Conservation (phyloP, 1,140 invertebrate species). For the Drosophila repletoides region DNA sequence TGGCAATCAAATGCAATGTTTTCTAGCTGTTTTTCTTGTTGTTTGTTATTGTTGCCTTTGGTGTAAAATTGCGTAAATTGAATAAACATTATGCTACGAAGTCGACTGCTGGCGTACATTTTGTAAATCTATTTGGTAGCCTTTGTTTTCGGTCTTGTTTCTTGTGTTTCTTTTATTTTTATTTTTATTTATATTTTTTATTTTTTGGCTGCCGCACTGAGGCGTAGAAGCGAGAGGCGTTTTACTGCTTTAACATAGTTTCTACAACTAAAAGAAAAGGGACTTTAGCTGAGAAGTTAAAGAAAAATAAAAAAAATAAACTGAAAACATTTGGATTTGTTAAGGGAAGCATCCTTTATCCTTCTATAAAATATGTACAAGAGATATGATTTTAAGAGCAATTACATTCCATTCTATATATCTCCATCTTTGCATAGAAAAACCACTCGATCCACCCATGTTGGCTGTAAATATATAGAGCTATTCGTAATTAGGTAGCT, state of each 20-base stretch:
- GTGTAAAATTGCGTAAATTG: slow-evolving; percentile 76
- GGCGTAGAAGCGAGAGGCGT: slow-evolving; percentile 50
- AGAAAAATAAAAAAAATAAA: neutral
- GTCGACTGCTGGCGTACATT: slow-evolving; percentile 52
- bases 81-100: slow-evolving; percentile 70
- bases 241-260: too few species aligned
- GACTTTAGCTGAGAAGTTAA: slow-evolving; percentile 8
- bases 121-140: slow-evolving; percentile 59
- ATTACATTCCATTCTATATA: too few species aligned
- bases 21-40: slow-evolving; percentile 21
- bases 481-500: slow-evolving; percentile 65
- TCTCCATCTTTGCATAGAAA: too few species aligned
- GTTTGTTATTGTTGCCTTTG: slow-evolving; percentile 30
- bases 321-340: too few species aligned
- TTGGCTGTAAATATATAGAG: slow-evolving; percentile 51
- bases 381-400: too few species aligned
- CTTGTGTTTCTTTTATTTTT: slow-evolving; percentile 1
- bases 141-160: slow-evolving; percentile 50
- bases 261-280: too few species aligned
- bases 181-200: neutral
- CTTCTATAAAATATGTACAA: neutral
- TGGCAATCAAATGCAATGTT: slow-evolving; percentile 49
- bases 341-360: too few species aligned
- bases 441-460: slow-evolving; percentile 17
- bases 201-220: slow-evolving; percentile 44